Percentiles rank a stretch among this genome's conserved stretches.
These are phyloP conservation scores for Perdita meconis DNA, from an alignment of 2,888 invertebrate genomes.

Conservation along the genomic window DNA sequence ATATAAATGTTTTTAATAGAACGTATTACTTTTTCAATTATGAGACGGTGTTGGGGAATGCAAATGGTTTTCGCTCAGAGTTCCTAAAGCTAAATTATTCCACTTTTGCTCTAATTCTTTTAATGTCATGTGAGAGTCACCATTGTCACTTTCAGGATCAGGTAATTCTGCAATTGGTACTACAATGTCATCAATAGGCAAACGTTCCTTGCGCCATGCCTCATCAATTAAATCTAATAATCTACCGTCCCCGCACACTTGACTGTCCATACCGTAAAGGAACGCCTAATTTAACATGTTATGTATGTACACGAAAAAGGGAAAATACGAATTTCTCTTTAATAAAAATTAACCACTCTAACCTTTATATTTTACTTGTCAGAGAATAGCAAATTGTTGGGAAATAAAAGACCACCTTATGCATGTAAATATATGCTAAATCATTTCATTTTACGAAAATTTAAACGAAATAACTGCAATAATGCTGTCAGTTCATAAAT, in stretches of 20 bases:
- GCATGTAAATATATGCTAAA: no score
- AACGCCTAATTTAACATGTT: no score
- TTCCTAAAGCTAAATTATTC: constrained; percentile 86
- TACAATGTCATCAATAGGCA: constrained; percentile 93
- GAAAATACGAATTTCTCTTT: no score
- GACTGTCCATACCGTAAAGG: constrained; percentile 89
- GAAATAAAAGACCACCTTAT: no score
- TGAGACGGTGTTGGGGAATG: constrained; percentile 82
- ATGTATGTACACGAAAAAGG: no score
- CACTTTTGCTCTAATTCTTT: constrained; percentile 92
- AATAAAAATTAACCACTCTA: no score
- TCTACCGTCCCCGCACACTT: constrained; percentile 90
- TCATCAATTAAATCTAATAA: constrained; percentile 93
- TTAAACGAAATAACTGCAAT: no score
- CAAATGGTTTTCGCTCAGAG: constrained; percentile 86
- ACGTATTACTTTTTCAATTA: constrained; percentile 65
- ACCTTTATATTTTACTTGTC: no score
- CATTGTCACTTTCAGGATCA: constrained; percentile 96
- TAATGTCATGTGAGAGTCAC: constrained; percentile 94
- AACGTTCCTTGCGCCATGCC: constrained; percentile 93
- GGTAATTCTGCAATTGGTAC: constrained; percentile 95
- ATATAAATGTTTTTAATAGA: not conserved
- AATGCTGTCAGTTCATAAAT: no score
- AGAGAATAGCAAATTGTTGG: no score
- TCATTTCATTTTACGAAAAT: no score